Evolutionary conservation across 2,888 invertebrate genomes (phyloP), one percentile per base, ranked within the genome.

Genomic region (Mesochorus sp.): DNA sequence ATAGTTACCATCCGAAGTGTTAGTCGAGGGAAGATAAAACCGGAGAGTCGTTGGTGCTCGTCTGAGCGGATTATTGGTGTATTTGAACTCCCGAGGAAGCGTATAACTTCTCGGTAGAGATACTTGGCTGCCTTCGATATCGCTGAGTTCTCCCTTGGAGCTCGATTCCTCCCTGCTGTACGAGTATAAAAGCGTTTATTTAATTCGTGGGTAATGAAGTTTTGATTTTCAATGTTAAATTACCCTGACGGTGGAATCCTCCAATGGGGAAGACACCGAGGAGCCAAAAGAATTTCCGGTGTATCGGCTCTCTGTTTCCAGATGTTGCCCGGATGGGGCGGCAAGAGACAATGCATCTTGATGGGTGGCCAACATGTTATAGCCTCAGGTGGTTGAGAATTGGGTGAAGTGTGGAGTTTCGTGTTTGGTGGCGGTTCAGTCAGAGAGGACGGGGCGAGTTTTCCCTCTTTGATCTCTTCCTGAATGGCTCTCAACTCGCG

Each of bases 381-480:
- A 24, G 86, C 83, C 19, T 86, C 85, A n/a, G 74, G 44, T 17
- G 88, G 77, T 3, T 87, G 88, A 0, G 89, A 85, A 68, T 84
- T 89, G 5, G 90, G 89, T 3, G 89, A 89, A 0, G 89, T 89
- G 53, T 91, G 90, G 5, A 91, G 83, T 80, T 94, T 94, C 4
- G 93, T 93, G 85, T 94, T 93, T 1, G 94, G 93, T 10, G 94
- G 93, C 17, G 93, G 93, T 79, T 89, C 87, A 5, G 87, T 86
- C 3, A 88, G 85, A 0, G 88, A 87, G 1, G 89, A 87, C 0
- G 89, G 85, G 42, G 93, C 95, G 0, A 95, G 91, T 88, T 97
- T 97, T 0, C 96, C 96, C 83, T 96, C 96, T 85, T 96, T 96
- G 66, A 97, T 97, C 90, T 97, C 97, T 86, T 97, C 97, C 86